Conservation (phyloP, 2,797 vertebrate genomes). For the Brachyalestes nurse region DNA sequence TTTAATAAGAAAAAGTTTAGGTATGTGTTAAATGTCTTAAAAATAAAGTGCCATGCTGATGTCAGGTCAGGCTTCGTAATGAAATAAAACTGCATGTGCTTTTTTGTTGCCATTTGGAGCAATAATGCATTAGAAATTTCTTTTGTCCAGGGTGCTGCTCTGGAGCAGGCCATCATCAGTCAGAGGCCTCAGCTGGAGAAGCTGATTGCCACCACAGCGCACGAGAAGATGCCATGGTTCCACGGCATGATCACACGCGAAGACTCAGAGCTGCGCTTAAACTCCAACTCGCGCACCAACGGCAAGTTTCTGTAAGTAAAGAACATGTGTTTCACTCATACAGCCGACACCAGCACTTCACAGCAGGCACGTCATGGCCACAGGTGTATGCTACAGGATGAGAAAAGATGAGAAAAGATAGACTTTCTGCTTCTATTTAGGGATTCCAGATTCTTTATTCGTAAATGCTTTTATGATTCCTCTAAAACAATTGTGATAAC, state of each 20-base stretch:
- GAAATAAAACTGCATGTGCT: too few species aligned
- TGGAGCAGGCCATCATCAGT: slow-evolving; percentile 97
- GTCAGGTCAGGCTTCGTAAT: too few species aligned
- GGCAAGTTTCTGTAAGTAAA: slow-evolving; percentile 93
- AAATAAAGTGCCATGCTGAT: too few species aligned
- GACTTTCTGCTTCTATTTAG: too few species aligned
- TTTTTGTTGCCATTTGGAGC: not conserved
- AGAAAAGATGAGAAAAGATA: too few species aligned
- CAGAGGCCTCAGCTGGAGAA: slow-evolving; percentile 96
- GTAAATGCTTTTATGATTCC: too few species aligned
- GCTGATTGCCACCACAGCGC: slow-evolving; percentile 92
- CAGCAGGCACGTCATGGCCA: not conserved
- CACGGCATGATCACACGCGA: slow-evolving; percentile 88
- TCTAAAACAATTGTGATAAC: too few species aligned
- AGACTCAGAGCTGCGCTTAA: slow-evolving; percentile 85
- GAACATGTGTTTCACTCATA: not conserved
- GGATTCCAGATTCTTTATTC: too few species aligned
- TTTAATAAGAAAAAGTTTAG: too few species aligned
- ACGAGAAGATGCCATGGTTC: slow-evolving; percentile 97
- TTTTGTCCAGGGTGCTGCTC: slow-evolving; percentile 82
- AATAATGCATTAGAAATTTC: not conserved
- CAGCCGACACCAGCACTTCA: too few species aligned
- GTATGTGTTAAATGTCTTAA: too few species aligned
- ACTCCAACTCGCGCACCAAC: slow-evolving; percentile 78
- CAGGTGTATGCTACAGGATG: not conserved